These are phyloP conservation scores for Coleophora deauratella DNA, from an alignment of 2,888 invertebrate species.

Conservation along the genomic window DNA sequence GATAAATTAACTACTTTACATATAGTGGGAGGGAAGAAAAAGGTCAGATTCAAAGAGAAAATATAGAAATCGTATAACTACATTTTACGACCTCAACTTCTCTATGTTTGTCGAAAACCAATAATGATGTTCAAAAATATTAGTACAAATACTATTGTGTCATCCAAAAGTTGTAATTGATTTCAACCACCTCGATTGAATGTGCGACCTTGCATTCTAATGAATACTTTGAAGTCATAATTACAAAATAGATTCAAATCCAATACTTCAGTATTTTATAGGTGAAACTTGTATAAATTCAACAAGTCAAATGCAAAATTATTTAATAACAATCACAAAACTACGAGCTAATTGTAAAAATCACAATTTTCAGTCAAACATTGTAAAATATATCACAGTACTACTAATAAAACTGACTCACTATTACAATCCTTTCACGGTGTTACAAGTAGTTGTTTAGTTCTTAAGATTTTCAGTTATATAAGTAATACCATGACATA, in stretches of 20 bases:
- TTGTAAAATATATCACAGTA: no score
- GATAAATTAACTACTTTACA: constrained; percentile 1
- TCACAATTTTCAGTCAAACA: constrained; percentile 39
- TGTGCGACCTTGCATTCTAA: no score
- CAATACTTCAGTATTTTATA: no score
- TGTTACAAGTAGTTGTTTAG: no score
- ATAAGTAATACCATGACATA: no score
- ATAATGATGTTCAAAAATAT: constrained; percentile 31
- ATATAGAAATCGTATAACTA: constrained; percentile 19
- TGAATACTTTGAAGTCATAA: no score
- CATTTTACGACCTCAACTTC: constrained; percentile 68
- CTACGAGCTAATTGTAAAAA: constrained; percentile 27
- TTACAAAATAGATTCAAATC: no score
- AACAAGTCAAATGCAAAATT: no score
- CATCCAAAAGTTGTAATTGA: no score
- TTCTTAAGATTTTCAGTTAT: no score
- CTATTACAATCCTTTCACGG: neutral
- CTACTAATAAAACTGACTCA: neutral
- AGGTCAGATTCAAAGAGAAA: constrained; percentile 3
- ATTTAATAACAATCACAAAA: constrained; percentile 3
- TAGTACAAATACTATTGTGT: constrained; percentile 2
- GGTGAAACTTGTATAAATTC: no score
- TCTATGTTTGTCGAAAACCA: constrained; percentile 39
- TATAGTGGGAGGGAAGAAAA: constrained; percentile 3
- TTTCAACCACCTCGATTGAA: no score